Conservation (phyloP, 2,797 vertebrate genomes). For the Pangasius mekongensis region DNA sequence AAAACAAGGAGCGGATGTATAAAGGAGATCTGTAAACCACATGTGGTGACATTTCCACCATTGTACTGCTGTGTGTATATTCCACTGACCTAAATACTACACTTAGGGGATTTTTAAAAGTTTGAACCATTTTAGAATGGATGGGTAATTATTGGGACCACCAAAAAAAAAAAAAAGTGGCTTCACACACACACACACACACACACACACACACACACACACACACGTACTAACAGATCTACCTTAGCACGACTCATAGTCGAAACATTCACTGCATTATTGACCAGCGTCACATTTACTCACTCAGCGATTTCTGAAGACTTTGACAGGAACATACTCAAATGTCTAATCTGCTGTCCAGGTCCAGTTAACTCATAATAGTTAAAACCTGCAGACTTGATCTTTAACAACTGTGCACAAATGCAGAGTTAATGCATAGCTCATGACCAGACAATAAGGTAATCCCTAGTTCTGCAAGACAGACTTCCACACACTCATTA, state of each 20-base stretch:
- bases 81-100: not conserved
- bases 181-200: not conserved
- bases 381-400: not conserved
- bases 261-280: slow-evolving; percentile 7
- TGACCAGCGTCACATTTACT: not conserved
- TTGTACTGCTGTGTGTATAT: not conserved
- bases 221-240: not conserved
- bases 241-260: not conserved
- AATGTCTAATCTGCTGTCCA: not conserved
- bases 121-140: not conserved
- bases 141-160: not conserved
- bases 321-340: not conserved
- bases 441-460: not conserved
- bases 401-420: not conserved
- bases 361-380: not conserved
- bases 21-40: slow-evolving; percentile 19
- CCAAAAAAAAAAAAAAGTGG: no score
- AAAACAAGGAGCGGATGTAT: not conserved
- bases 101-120: not conserved
- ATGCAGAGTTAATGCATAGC: not conserved
- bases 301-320: not conserved
- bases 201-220: not conserved
- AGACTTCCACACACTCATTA: slow-evolving; percentile 16
- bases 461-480: not conserved
- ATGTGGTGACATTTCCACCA: slow-evolving; percentile 9